Evolutionary conservation across 2,113 vertebrate species (phyloP).

Genomic region (Harpagus bidentatus): DNA sequence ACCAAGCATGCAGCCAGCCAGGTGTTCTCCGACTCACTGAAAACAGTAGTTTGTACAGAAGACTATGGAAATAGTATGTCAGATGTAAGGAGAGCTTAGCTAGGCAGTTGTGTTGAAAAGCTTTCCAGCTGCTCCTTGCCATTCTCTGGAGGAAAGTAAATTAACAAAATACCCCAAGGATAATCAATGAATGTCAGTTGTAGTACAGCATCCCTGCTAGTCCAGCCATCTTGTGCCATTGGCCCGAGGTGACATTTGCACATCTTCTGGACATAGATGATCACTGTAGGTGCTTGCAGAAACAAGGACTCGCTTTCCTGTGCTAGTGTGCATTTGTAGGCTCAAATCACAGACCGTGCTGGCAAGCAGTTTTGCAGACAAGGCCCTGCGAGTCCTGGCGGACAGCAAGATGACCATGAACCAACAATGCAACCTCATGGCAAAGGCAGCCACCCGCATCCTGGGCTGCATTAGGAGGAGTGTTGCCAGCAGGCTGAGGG

Average conservation of each 20-base stretch:
- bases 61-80: not conserved
- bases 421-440: not conserved
- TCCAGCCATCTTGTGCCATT: not conserved
- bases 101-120: not conserved
- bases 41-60: not conserved
- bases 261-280: not conserved
- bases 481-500: not conserved
- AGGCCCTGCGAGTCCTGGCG: not conserved
- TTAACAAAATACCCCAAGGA: not conserved
- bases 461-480: not conserved
- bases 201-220: not conserved
- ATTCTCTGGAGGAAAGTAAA: not conserved
- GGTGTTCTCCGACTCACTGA: not conserved
- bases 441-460: not conserved
- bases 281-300: not conserved
- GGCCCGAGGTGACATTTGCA: not conserved
- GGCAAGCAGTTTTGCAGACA: not conserved
- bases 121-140: not conserved
- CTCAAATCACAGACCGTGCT: not conserved
- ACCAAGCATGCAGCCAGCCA: not conserved
- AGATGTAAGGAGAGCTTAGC: not conserved
- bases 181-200: not conserved
- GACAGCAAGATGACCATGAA: not conserved
- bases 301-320: not conserved
- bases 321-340: fast-evolving